Base-by-base conservation (phyloP, 2,113 vertebrate species). In the Micromys minutus region DNA sequence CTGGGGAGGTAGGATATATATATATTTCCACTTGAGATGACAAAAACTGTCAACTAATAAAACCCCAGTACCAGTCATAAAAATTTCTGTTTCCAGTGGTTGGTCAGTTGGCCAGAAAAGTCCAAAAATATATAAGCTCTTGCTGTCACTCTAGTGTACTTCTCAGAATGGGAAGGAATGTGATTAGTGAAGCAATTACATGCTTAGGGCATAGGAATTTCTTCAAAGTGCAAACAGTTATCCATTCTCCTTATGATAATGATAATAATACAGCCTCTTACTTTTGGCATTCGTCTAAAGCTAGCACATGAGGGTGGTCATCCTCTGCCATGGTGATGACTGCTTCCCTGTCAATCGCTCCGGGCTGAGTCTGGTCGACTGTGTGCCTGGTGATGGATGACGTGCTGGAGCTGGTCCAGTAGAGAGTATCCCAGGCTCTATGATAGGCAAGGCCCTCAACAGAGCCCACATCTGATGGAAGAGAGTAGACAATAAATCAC, bases 381-480 rank as follows among this genome's bases (percentile, higher is more conserved):
- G 99, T 99, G 95, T 99, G 99, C 79, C 99, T 99, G 52, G 98
- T 99, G 98, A 99, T 99, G 87, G 99, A 99, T 81, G 99, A 99
- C 0, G 99, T 99, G 29, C 99, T 99, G 61, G 99, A 99, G 96
- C 99, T 99, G 97, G 99, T 99, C 99, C 99, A 99, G 96, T 99
- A 99, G 15, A 99, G 97, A 1, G 99, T 99, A 97, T 99, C 99
- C 99, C 99, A 99, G n/a, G 99, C 99, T 87, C 98, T 98, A 87
- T 99, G 99, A 96, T 99, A 99, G 39, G 99, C 99, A 96, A 99
- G 98, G 26, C 99, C 99, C 96, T 99, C 99, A 50, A 99, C 99
- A 47, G 99, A 99, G 21, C 99, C 99, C 47, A 99, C 99, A 98
- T 99, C 99, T 99, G 97, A 95, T 1, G 1, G 24, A 22, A 2